Evolutionary conservation across 1,140 invertebrate genomes (phyloP).

Genomic region (Rhynchophorus ferrugineus): DNA sequence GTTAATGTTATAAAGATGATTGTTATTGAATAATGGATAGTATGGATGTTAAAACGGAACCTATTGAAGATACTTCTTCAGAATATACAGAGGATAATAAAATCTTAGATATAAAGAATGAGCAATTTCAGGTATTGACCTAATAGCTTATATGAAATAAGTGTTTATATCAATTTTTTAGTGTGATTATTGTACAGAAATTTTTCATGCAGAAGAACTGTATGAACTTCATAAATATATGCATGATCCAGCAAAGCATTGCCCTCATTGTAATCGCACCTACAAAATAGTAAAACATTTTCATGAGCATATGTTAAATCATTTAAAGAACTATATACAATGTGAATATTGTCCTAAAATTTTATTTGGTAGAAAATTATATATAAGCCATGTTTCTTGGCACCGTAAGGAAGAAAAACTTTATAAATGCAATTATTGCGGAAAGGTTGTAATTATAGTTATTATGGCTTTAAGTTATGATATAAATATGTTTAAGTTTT

Average conservation of each 20-base stretch:
- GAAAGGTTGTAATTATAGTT: not conserved
- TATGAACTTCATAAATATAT: not conserved
- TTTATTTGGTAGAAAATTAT: not conserved
- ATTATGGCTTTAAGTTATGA: not conserved
- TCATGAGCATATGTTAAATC: not conserved
- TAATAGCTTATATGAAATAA: too few species aligned
- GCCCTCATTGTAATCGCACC: not conserved
- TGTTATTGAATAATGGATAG: too few species aligned
- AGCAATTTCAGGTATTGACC: too few species aligned
- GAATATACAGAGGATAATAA: too few species aligned
- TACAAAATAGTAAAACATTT: not conserved
- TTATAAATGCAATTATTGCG: not conserved
- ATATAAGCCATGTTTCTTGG: not conserved
- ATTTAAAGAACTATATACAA: slow-evolving; percentile 1
- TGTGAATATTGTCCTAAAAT: slow-evolving; percentile 1
- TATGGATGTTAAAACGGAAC: too few species aligned
- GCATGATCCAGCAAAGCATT: not conserved
- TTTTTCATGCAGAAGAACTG: not conserved
- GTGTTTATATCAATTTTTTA: not conserved
- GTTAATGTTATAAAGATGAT: too few species aligned
- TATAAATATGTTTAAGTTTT: not conserved
- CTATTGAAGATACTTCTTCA: too few species aligned
- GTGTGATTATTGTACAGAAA: not conserved
- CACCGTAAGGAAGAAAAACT: not conserved
- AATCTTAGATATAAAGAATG: too few species aligned